phyloP scores from a whole-genome alignment of 2,113 vertebrate genomes.

The Neodontobutis hainanensis region DNA sequence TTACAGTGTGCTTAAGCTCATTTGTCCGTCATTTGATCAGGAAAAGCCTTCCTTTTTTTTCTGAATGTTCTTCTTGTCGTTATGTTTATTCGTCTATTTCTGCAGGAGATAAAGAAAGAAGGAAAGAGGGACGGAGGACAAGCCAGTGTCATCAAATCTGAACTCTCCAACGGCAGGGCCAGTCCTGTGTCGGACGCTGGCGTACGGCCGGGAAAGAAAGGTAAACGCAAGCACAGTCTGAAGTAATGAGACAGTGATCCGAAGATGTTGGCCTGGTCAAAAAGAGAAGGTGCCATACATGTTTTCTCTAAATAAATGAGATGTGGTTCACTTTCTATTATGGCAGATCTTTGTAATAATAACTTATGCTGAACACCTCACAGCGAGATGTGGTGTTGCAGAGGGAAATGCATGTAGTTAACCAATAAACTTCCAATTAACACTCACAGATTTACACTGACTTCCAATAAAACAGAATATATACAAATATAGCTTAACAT shows the following conservation, averaged over 20 bases:
- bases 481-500: no score
- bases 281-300: no score
- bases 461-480: no score
- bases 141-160: conserved; percentile 76
- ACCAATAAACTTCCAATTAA: no score
- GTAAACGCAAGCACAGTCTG: conserved; percentile 66
- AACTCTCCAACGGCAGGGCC: conserved; percentile 88
- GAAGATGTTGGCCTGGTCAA: no score
- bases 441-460: no score
- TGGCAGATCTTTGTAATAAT: no score
- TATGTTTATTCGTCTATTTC: not conserved
- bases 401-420: no score
- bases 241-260: not conserved
- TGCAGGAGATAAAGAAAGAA: conserved; percentile 93
- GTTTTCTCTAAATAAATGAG: no score
- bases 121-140: conserved; percentile 87
- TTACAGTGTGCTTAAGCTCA: not conserved
- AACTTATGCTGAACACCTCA: no score
- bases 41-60: not conserved
- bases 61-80: not conserved
- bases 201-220: conserved; percentile 88
- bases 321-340: no score
- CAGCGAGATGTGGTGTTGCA: no score
- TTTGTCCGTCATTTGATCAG: not conserved
- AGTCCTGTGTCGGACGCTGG: conserved; percentile 87